phyloP scores from a whole-genome alignment of 2,888 invertebrate species.

The Pherbina coryleti region DNA sequence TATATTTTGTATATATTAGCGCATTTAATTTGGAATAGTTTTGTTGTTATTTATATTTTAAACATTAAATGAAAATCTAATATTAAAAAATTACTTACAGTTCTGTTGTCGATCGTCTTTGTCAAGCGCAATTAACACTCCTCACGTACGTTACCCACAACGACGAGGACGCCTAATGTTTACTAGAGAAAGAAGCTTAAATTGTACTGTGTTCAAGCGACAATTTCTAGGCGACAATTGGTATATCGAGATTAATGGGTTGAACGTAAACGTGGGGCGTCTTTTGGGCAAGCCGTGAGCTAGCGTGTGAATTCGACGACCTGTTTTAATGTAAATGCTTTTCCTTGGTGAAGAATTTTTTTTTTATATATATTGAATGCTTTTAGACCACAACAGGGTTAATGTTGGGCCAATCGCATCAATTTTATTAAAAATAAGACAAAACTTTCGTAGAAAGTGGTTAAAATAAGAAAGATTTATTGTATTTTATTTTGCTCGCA shows the following conservation, averaged over 20 bases:
- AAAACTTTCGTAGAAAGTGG: constrained; percentile 21
- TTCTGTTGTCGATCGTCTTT: neutral
- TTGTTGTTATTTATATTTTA: neutral
- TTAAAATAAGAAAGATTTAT: constrained; percentile 15
- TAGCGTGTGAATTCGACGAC: neutral
- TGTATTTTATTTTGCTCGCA: constrained; percentile 18
- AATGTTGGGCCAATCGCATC: neutral
- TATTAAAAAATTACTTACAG: neutral
- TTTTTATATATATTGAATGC: no score
- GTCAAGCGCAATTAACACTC: neutral
- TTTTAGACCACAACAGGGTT: neutral
- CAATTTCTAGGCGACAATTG: no score
- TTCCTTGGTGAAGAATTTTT: neutral
- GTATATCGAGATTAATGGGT: no score
- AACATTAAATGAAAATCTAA: neutral
- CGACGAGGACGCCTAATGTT: neutral
- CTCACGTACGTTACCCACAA: neutral
- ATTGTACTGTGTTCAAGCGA: no score
- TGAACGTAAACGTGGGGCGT: neutral
- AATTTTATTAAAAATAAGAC: constrained; percentile 2
- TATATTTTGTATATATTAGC: neutral
- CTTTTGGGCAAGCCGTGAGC: constrained; percentile 2
- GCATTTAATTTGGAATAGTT: neutral
- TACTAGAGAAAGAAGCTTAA: no score
- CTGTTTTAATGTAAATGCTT: neutral